Conservation (phyloP, 1,140 invertebrate species). For the Globodera ellingtonae region DNA sequence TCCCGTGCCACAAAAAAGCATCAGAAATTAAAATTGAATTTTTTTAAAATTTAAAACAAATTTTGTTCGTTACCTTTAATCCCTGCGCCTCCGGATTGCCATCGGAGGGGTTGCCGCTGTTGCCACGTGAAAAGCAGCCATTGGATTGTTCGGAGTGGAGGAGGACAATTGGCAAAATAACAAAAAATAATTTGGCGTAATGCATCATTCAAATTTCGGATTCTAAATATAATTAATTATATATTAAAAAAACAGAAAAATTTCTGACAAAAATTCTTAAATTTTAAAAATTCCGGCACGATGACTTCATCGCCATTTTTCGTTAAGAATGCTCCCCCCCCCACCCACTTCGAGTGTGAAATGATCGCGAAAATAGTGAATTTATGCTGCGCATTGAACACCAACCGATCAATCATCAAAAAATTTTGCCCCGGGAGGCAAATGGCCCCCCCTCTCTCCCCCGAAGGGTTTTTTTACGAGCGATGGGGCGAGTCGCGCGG, state of each 20-base stretch:
- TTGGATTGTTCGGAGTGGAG: background rate
- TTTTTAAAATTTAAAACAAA: background rate
- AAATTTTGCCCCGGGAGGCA: background rate
- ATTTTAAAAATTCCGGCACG: too few species aligned
- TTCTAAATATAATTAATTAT: slow-evolving; percentile 4
- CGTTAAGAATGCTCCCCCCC: too few species aligned
- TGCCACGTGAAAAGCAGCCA: slow-evolving; percentile 18
- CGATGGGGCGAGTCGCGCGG: background rate
- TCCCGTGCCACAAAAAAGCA: too few species aligned
- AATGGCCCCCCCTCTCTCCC: too few species aligned
- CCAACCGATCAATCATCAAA: background rate
- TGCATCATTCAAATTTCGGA: background rate
- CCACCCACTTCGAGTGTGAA: too few species aligned
- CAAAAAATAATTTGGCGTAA: slow-evolving; percentile 12
- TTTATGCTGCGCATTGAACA: background rate
- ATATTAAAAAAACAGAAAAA: too few species aligned
- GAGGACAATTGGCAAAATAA: slow-evolving; percentile 8
- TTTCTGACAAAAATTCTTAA: too few species aligned
- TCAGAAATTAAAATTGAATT: too few species aligned
- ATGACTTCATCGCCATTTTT: too few species aligned
- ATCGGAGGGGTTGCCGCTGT: slow-evolving; percentile 8
- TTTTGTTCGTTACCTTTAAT: slow-evolving; percentile 1
- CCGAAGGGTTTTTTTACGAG: background rate
- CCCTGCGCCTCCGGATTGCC: slow-evolving; percentile 17
- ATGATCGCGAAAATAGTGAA: too few species aligned